Base-by-base conservation (phyloP, 2,113 vertebrate genomes). In the Brachypodius melanocephalos region DNA sequence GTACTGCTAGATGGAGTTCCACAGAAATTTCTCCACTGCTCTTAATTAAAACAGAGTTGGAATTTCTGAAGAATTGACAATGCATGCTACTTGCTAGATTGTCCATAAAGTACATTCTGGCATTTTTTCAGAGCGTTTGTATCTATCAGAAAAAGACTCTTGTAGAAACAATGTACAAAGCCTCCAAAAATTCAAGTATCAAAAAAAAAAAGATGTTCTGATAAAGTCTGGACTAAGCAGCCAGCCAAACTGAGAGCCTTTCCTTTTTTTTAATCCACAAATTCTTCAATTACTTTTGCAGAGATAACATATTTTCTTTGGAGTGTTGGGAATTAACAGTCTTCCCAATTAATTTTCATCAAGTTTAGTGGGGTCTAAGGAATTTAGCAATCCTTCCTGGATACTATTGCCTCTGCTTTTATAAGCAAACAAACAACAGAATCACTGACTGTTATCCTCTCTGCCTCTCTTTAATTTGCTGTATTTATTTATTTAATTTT, bases 161-260 rank as follows among this genome's bases (percentile, higher is more conserved):
- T 67, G 52, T 55, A 80, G 91, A 93, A 94, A 93, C 92, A 97
- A 93, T 18, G 36, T 68, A 95, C 80, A 93, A 95, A 95, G 92
- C 68, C 74, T 95, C 87, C 68, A 87, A 94, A 91, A 90, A 82
- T 93, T 94, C 93, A 97, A 92, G 88, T 95, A 95, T 92, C 65
- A 76, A 83, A 95, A 65, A 67, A 71, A 31, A 72, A 83, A 59
- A 22, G 12, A 58, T 57, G 59, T 84, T 94, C 85, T 89, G 80
- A 79, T 55, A 32, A 51, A 89, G 81, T 65, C 28, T 85, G 68
- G 81, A 85, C 26, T 74, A 91, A 93, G 76, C 71, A 93, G 82
- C 68, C 67, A 91, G 76, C 42, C 58, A 69, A 79, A 85, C 85
- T 38, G 38, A 76, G 5, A 66, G 76, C 73, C 43, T 26, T 24